Evolutionary conservation across 2,113 vertebrate species (phyloP).

Genomic region (Genyomyrus donnyi): DNA sequence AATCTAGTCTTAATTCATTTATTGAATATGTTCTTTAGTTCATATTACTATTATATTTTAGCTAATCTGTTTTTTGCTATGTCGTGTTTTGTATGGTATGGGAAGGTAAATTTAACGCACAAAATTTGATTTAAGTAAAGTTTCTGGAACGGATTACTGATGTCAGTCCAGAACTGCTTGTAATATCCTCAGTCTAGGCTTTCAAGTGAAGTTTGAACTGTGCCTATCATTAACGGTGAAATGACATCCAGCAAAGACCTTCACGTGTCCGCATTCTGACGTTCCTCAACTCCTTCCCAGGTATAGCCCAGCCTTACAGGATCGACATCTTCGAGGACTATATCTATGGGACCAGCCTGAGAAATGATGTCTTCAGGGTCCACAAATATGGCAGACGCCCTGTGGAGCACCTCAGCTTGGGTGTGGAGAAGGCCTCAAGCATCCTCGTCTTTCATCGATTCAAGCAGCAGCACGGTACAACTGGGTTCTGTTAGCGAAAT

Average conservation of each 20-base stretch:
- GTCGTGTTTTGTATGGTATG: background rate
- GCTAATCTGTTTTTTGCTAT: background rate
- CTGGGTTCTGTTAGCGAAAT: background rate
- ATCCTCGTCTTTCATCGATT: conserved; percentile 74
- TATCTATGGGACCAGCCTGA: conserved; percentile 73
- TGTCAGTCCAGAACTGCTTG: background rate
- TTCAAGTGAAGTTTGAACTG: background rate
- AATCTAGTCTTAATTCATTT: background rate
- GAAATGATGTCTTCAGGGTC: conserved; percentile 69
- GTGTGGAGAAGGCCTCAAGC: conserved; percentile 70
- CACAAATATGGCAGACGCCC: conserved; percentile 70
- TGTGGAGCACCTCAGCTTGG: conserved; percentile 63
- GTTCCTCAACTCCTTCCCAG: conserved; percentile 37
- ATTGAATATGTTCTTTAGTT: background rate
- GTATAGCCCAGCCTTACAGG: conserved; percentile 72
- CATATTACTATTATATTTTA: background rate
- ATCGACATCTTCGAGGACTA: conserved; percentile 83
- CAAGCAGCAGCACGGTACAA: conserved; percentile 77
- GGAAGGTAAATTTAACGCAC: background rate
- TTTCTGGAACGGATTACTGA: background rate
- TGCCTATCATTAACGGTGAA: background rate
- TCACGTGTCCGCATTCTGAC: background rate
- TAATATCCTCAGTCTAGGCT: background rate
- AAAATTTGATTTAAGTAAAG: background rate
- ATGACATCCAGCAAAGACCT: too few species aligned